Evolutionary conservation across 2,888 invertebrate species (phyloP).

Genomic region (Apodemia mormo): DNA sequence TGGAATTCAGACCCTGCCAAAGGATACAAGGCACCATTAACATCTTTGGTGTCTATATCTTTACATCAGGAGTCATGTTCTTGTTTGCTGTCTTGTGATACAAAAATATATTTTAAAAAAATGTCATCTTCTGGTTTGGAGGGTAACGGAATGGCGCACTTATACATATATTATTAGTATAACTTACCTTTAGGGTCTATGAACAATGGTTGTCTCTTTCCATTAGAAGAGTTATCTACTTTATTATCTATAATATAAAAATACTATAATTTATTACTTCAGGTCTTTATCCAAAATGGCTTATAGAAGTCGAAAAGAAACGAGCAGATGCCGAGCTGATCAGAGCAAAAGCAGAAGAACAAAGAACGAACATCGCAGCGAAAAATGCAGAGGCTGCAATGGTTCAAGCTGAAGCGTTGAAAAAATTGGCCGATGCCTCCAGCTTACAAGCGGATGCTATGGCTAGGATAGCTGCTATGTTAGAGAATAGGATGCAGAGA

Average conservation of each 20-base stretch:
- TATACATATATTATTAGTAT: no score
- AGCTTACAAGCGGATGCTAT: constrained; percentile 56
- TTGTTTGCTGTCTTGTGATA: no score
- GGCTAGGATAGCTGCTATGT: constrained; percentile 49
- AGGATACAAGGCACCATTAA: no score
- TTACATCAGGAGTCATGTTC: no score
- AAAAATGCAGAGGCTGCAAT: constrained; percentile 56
- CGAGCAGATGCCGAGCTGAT: constrained; percentile 59
- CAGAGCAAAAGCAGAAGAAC: constrained; percentile 58
- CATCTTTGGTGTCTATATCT: no score
- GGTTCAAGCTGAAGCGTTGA: constrained; percentile 57
- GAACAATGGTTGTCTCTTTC: no score
- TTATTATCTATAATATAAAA: constrained; percentile 7
- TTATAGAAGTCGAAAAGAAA: constrained; percentile 63
- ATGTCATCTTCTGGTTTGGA: no score
- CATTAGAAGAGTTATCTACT: no score
- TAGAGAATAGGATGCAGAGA: constrained; percentile 48
- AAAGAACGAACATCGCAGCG: constrained; percentile 46
- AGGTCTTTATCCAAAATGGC: constrained; percentile 65
- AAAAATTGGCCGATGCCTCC: constrained; percentile 56
- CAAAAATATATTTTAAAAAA: no score
- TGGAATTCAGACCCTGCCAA: no score
- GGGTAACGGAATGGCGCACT: no score
- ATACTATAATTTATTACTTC: constrained; percentile 1
- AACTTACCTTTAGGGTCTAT: no score